Percentiles rank a stretch among this genome's conserved stretches.
These are phyloP conservation scores for Copidosoma floridanum DNA, from an alignment of 1,140 invertebrate species.

Conservation along the genomic window DNA sequence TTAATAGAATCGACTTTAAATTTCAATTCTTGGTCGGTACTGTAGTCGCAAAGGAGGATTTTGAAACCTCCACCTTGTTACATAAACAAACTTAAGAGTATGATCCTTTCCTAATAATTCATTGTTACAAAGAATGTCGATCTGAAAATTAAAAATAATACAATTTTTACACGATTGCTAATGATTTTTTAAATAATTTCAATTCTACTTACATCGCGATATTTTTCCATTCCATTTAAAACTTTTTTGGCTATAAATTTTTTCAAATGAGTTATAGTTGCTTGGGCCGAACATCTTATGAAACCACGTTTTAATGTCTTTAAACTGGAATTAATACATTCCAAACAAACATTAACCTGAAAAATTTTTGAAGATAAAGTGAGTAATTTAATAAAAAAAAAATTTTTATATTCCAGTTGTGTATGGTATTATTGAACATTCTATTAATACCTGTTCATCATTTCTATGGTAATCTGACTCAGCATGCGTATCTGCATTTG, in stretches of 20 bases:
- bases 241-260: constrained; percentile 97
- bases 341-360: constrained; percentile 84
- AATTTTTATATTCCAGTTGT: not conserved
- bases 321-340: constrained; percentile 80
- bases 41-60: constrained; percentile 83
- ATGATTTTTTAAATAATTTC: not conserved
- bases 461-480: constrained; percentile 90
- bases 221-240: constrained; percentile 86
- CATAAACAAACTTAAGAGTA: constrained; percentile 96
- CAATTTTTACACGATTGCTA: no score
- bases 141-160: constrained; percentile 60
- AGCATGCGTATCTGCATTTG: constrained; percentile 66
- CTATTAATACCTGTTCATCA: constrained; percentile 82
- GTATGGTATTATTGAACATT: constrained; percentile 8
- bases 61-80: constrained; percentile 95
- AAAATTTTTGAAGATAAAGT: not conserved
- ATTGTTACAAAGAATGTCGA: constrained; percentile 98
- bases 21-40: constrained; percentile 75
- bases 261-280: constrained; percentile 94
- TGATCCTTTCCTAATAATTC: constrained; percentile 98
- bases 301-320: constrained; percentile 85
- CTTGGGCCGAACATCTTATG: constrained; percentile 91
- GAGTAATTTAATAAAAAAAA: not conserved
- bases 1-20: no score
- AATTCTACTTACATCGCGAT: constrained; percentile 87